Evolutionary conservation across 2,797 vertebrate species (phyloP).

Genomic region (Telmatherina bonti): DNA sequence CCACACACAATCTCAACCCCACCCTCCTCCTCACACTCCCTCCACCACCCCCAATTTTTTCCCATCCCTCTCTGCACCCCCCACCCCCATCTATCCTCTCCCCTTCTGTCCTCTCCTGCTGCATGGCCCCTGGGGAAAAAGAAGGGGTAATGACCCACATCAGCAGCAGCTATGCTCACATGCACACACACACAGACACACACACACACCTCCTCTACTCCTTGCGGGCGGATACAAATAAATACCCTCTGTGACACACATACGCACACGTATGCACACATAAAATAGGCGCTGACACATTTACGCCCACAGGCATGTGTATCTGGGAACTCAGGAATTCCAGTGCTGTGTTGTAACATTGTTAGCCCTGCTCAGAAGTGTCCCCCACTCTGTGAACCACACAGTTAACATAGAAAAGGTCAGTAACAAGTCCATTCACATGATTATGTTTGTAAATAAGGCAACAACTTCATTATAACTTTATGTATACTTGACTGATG

Average conservation of each 20-base stretch:
- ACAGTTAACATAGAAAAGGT: conserved; percentile 30
- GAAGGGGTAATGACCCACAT: conserved; percentile 86
- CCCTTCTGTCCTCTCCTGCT: conserved; percentile 68
- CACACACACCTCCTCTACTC: conserved; percentile 29
- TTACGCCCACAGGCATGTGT: conserved; percentile 72
- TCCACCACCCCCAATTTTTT: conserved; percentile 32
- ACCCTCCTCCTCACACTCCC: conserved; percentile 18
- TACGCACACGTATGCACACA: conserved; percentile 59
- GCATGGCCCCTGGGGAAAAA: conserved; percentile 72
- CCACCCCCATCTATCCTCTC: conserved; percentile 39
- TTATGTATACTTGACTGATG: no score
- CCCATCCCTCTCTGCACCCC: conserved; percentile 14
- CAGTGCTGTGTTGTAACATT: conserved; percentile 41
- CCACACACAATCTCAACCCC: conserved; percentile 40
- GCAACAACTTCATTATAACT: conserved; percentile 20
- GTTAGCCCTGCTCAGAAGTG: conserved; percentile 35
- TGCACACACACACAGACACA: conserved; percentile 46
- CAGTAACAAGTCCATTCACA: conserved; percentile 27
- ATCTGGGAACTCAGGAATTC: conserved; percentile 73
- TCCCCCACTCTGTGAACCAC: conserved; percentile 27
- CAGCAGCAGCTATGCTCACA: conserved; percentile 76
- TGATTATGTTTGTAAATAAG: conserved; percentile 28
- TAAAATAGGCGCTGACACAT: conserved; percentile 75
- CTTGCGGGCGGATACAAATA: conserved; percentile 71
- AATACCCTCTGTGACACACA: conserved; percentile 67